phyloP scores from a whole-genome alignment of 2,113 vertebrate species.

The Neofelis nebulosa region DNA sequence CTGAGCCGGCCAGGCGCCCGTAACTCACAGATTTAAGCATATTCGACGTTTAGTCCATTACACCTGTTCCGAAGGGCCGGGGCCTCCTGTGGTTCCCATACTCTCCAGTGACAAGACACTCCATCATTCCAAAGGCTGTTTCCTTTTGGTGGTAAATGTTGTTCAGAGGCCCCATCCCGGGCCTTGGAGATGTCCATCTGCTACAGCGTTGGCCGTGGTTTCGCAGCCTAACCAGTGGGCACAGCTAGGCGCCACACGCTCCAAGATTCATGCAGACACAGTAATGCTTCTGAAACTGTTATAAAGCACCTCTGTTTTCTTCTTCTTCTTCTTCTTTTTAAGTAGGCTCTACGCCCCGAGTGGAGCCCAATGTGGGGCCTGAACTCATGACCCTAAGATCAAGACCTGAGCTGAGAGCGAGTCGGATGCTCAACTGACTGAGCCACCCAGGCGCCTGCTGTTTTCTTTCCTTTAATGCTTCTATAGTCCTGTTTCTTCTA shows the following conservation, averaged over 20 bases:
- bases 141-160: neutral
- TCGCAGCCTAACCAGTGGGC: neutral
- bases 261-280: accelerated
- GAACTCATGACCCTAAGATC: too few species aligned
- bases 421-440: too few species aligned
- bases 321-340: accelerated
- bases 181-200: too few species aligned
- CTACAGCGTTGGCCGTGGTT: neutral
- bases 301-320: too few species aligned
- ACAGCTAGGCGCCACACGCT: neutral
- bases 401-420: too few species aligned
- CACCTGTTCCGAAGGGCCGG: accelerated
- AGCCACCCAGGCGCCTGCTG: too few species aligned
- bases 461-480: neutral
- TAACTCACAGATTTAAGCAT: neutral
- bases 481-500: accelerated
- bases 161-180: accelerated
- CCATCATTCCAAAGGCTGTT: neutral
- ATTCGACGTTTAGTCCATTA: accelerated
- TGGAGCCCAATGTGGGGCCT: too few species aligned
- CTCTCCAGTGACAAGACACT: neutral
- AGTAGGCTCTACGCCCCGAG: too few species aligned
- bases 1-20: too few species aligned
- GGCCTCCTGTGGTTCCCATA: accelerated
- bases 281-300: neutral